phyloP scores from a whole-genome alignment of 2,113 vertebrate species.

The Acrocephalus arundinaceus region DNA sequence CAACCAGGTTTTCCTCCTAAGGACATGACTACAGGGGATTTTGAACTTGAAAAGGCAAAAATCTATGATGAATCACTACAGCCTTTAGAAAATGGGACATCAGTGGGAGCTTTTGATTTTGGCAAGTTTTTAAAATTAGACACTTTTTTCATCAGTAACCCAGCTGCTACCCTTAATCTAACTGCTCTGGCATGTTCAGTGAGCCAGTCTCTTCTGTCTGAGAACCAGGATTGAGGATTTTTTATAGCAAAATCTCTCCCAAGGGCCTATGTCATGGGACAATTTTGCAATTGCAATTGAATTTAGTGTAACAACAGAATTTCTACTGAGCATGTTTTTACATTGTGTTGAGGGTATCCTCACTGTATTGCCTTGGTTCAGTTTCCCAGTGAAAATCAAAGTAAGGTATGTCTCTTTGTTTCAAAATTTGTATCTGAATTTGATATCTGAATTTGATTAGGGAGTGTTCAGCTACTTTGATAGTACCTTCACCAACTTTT shows the following conservation, averaged over 20 bases:
- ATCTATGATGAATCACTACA: neutral
- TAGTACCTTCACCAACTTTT: neutral
- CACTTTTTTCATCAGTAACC: neutral
- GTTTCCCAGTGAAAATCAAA: neutral
- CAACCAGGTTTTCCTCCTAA: neutral
- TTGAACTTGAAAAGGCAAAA: neutral
- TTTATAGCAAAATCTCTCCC: neutral
- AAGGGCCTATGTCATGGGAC: neutral
- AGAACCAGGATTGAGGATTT: neutral
- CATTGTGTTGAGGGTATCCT: neutral
- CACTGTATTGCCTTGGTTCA: neutral
- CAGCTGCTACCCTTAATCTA: neutral
- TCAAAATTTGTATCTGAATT: neutral
- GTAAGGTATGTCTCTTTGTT: neutral
- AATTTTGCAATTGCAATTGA: neutral
- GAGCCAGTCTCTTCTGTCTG: neutral
- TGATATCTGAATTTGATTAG: neutral
- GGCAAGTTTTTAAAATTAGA: neutral
- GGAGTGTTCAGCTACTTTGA: neutral
- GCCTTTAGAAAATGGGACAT: neutral
- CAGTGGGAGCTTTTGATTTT: neutral
- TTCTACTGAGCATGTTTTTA: neutral
- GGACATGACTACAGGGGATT: neutral
- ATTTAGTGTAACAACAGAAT: neutral
- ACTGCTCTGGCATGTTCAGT: neutral